Evolutionary conservation across 2,113 vertebrate genomes (phyloP), one percentile per base, ranked within the genome.

Genomic region (Mirza zaza): DNA sequence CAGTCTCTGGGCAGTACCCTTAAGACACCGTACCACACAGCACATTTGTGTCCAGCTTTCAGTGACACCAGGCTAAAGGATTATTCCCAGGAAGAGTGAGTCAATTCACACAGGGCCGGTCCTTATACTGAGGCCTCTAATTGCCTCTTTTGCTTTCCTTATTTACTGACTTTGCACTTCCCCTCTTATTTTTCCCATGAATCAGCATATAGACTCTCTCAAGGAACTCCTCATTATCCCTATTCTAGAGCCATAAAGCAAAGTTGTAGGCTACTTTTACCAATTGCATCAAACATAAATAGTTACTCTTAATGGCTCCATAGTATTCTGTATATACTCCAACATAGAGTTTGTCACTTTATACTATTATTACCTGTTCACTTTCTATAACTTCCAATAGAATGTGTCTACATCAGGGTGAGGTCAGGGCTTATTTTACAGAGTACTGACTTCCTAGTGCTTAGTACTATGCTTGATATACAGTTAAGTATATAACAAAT

Each of bases 121-220:
- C 48, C 45, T 71, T 65, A 42, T 34, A 57, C 6, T 48, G 34
- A 20, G 63, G 29, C 29, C 61, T 87, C 67, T 48, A 86, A 82
- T 71, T 82, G 75, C 25, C n/a, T 71, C 67, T 75, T 71, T 36
- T 73, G 13, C 48, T 68, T 77, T 59, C 55, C 39, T 50, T 68
- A 1, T 59, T 82, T 50, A 55, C 32, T 71, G 39, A 89, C n/a
- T 92, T 88, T 57, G 45, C 7, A 39, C 55, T 83, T 81, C 42
- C 55, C 96, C 20, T 73, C 45, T 75, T 67, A 36, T 82, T 87
- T 95, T 83, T 92, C 73, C 59, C 29, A 5, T 50, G 67, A 94
- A n/a, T 95, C 79, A 90, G 55, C 23, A 79, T 87, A 87, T 14
- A 57, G 25, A 61, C 36, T 55, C 32, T 94, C 68, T 27, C 61